These are phyloP conservation scores for Anthoscopus minutus DNA, from an alignment of 2,113 vertebrate genomes.

Conservation along the genomic window DNA sequence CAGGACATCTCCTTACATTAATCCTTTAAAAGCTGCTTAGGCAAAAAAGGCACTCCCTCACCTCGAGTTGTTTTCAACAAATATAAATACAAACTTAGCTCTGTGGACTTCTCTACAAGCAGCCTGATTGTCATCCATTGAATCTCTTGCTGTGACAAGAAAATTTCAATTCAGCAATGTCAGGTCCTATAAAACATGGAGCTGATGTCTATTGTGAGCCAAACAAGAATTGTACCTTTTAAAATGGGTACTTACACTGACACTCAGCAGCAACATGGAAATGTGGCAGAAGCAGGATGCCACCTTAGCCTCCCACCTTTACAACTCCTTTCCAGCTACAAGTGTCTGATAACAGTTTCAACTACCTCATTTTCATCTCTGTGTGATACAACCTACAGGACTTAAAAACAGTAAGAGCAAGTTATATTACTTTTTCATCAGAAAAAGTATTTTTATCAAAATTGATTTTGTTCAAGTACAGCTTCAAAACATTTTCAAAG, in stretches of 20 bases:
- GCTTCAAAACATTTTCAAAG: not conserved
- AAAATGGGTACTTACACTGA: not conserved
- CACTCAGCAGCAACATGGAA: not conserved
- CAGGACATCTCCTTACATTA: not conserved
- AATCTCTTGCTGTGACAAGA: not conserved
- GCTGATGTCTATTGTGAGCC: not conserved
- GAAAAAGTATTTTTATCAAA: not conserved
- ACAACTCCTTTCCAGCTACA: not conserved
- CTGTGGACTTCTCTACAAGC: not conserved
- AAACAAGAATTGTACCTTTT: not conserved
- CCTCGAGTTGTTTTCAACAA: not conserved
- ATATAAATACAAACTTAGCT: not conserved
- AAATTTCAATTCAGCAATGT: not conserved
- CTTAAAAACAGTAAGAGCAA: not conserved
- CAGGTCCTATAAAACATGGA: not conserved
- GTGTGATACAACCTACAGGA: not conserved
- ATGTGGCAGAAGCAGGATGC: not conserved
- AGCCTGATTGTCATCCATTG: not conserved
- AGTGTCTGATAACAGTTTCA: not conserved
- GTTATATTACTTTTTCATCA: not conserved
- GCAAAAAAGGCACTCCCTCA: not conserved
- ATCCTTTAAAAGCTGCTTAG: not conserved
- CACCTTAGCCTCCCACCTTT: not conserved
- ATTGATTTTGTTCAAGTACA: not conserved
- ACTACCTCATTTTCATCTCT: constrained; percentile 4